Evolutionary conservation across 2,888 invertebrate genomes (phyloP).

Genomic region (Ennomos fuscantarius): DNA sequence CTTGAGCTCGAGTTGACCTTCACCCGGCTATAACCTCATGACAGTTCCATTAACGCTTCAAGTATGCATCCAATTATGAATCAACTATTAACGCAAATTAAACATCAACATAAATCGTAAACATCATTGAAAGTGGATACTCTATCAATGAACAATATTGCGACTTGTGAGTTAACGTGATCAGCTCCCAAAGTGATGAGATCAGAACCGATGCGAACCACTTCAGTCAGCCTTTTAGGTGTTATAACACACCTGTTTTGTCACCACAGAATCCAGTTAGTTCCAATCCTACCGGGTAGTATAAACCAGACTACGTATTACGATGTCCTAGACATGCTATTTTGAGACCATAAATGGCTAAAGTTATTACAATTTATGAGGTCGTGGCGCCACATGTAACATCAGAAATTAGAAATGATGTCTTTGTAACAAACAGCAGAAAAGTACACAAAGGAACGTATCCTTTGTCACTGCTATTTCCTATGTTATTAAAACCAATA

Average conservation of each 20-base stretch:
- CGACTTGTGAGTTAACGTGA: constrained; percentile 42
- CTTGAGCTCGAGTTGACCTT: not conserved
- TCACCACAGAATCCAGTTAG: constrained; percentile 39
- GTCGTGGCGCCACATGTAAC: constrained; percentile 1
- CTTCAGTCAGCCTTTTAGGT: constrained; percentile 29
- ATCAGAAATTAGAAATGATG: constrained; percentile 20
- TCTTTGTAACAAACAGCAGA: constrained; percentile 15
- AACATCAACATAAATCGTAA: constrained; percentile 37
- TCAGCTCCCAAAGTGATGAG: constrained; percentile 31
- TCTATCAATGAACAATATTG: constrained; percentile 53
- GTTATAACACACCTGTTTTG: too few relatives aligned
- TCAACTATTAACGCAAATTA: constrained; percentile 26
- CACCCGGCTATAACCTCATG: not conserved
- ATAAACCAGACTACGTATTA: constrained; percentile 21
- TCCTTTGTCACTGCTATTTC: constrained; percentile 18
- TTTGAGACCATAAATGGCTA: constrained; percentile 14
- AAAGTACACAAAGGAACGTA: constrained; percentile 14
- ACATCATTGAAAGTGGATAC: constrained; percentile 52
- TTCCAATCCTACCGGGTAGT: constrained; percentile 25
- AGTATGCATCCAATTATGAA: constrained; percentile 12
- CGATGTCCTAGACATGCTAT: constrained; percentile 19
- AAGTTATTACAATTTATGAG: constrained; percentile 11
- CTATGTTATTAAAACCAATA: constrained; percentile 27
- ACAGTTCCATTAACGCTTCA: constrained; percentile 21
- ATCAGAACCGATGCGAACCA: constrained; percentile 28